Evolutionary conservation across 2,888 invertebrate species (phyloP).

Genomic region (Drepanosiphum platanoidis): DNA sequence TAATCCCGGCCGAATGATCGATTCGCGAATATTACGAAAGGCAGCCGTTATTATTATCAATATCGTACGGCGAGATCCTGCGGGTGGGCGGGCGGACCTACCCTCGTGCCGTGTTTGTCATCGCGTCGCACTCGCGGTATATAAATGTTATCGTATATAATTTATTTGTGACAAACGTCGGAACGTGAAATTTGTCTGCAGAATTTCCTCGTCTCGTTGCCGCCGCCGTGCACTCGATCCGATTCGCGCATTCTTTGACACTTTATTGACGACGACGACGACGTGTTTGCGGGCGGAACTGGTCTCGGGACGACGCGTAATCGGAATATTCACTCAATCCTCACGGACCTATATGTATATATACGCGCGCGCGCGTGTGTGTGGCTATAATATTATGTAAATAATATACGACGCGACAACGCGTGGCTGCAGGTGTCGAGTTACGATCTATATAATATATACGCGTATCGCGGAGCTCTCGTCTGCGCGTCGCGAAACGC

Average conservation of each 20-base stretch:
- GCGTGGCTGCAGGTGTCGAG: not conserved
- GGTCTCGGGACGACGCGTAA: not conserved
- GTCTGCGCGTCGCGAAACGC: too few relatives aligned
- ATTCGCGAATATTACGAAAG: constrained; percentile 19
- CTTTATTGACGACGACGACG: not conserved
- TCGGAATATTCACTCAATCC: not conserved
- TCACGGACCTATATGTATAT: not conserved
- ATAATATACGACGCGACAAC: not conserved
- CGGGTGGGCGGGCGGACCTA: too few relatives aligned
- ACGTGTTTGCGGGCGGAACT: constrained; percentile 10
- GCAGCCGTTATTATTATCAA: not conserved
- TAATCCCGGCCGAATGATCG: constrained; percentile 23
- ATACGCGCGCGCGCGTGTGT: not conserved
- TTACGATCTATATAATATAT: not conserved
- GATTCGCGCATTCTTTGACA: constrained; percentile 15
- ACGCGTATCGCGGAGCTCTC: too few relatives aligned
- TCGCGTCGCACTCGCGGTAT: not conserved
- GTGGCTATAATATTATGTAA: not conserved
- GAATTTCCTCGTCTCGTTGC: constrained; percentile 15
- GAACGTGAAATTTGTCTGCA: constrained; percentile 6
- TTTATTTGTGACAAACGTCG: not conserved
- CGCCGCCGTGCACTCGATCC: not conserved
- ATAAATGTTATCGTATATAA: not conserved
- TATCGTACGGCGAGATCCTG: too few relatives aligned
- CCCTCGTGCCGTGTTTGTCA: too few relatives aligned